These are phyloP conservation scores for Caenorhabditis latens DNA, from an alignment of 1,140 invertebrate species.

Conservation along the genomic window DNA sequence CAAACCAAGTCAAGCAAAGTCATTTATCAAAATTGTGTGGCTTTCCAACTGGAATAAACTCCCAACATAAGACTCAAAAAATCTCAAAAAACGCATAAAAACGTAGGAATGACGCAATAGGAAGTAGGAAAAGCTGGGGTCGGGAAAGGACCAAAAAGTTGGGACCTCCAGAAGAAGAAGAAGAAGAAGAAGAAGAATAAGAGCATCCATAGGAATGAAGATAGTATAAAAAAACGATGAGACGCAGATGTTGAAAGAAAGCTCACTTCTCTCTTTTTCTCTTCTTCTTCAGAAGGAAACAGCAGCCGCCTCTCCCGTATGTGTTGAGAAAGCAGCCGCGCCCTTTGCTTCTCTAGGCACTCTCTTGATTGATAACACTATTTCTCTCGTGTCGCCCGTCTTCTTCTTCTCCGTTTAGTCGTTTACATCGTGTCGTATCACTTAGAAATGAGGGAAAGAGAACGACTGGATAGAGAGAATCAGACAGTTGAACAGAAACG, in stretches of 20 bases:
- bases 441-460: conserved; percentile 20
- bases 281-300: conserved; percentile 34
- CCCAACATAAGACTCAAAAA: not conserved
- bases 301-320: not conserved
- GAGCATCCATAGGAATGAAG: not conserved
- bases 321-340: not conserved
- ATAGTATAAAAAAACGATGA: not conserved
- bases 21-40: too few relatives aligned
- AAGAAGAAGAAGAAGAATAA: not conserved
- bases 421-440: conserved; percentile 54
- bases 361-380: not conserved
- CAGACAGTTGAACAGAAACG: not conserved
- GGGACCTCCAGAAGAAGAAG: not conserved
- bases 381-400: not conserved
- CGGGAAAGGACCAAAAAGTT: not conserved
- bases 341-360: conserved; percentile 1
- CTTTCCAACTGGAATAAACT: not conserved
- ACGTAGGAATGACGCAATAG: conserved; percentile 33
- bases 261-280: not conserved
- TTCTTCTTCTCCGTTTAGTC: not conserved
- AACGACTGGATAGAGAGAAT: not conserved
- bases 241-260: not conserved
- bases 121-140: not conserved
- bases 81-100: too few relatives aligned
- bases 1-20: too few relatives aligned